Evolutionary conservation across 92 coral and sea anemone species (phyloP).

Genomic region (Epizoanthus rinbou): DNA sequence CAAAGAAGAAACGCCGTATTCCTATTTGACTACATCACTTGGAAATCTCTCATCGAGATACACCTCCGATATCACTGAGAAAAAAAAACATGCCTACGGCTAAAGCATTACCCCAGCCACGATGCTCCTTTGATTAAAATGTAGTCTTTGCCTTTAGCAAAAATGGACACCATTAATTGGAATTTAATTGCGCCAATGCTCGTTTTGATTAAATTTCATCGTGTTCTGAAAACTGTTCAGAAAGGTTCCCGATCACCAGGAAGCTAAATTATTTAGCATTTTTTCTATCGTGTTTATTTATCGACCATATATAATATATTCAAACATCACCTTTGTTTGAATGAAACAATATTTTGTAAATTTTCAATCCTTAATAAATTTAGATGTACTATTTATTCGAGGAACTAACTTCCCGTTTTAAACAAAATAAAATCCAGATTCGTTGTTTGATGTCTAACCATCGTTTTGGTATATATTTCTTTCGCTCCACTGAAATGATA

Average conservation of each 20-base stretch:
- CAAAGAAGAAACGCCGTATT: background rate
- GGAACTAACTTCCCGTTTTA: background rate
- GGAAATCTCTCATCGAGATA: background rate
- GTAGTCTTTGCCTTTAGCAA: slow-evolving; percentile 17
- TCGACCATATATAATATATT: background rate
- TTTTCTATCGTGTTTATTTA: background rate
- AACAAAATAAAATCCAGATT: background rate
- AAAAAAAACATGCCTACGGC: slow-evolving; percentile 15
- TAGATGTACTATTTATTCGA: too few relatives aligned
- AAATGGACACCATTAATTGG: slow-evolving; percentile 15
- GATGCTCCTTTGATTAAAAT: background rate
- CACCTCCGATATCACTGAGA: background rate
- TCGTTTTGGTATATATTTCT: too few relatives aligned
- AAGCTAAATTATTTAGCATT: slow-evolving; percentile 7
- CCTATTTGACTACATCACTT: background rate
- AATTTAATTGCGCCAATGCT: slow-evolving; percentile 14
- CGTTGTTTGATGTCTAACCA: too few relatives aligned
- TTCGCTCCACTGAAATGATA: too few relatives aligned
- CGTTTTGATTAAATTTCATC: slow-evolving; percentile 1
- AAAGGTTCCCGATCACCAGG: background rate
- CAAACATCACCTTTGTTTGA: background rate
- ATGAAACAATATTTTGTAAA: background rate
- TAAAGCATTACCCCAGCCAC: background rate
- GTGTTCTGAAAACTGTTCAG: background rate
- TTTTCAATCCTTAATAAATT: too few relatives aligned